Percentiles rank a stretch among this genome's conserved stretches.
These are phyloP conservation scores for Melitaea cinxia DNA, from an alignment of 1,140 invertebrate species.

Conservation along the genomic window DNA sequence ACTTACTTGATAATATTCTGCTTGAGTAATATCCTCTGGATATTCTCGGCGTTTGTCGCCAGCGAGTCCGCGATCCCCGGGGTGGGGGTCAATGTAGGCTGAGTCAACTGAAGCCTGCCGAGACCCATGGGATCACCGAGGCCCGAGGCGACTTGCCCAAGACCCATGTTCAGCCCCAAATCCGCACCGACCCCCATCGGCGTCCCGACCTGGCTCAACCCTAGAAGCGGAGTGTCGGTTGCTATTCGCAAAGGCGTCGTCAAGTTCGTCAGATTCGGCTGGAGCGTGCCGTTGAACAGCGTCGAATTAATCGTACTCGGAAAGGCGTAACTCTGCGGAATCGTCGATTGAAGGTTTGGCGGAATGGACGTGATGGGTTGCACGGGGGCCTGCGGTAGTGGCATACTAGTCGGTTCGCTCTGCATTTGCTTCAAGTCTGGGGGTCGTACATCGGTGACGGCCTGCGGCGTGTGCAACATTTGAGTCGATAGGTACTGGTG, in stretches of 20 bases:
- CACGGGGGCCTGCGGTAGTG: constrained; percentile 26
- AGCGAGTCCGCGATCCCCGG: constrained; percentile 51
- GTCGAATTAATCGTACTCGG: constrained; percentile 44
- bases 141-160: constrained; percentile 38
- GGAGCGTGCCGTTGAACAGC: constrained; percentile 48
- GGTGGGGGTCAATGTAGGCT: constrained; percentile 49
- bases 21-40: constrained; percentile 77
- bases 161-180: constrained; percentile 44
- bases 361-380: constrained; percentile 42
- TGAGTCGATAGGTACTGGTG: constrained; percentile 61
- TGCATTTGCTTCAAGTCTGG: constrained; percentile 31
- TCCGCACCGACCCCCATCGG: constrained; percentile 54
- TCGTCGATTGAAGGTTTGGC: constrained; percentile 37
- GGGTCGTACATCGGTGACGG: constrained; percentile 49
- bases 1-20: constrained; percentile 80
- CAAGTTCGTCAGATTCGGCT: constrained; percentile 56
- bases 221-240: constrained; percentile 61
- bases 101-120: constrained; percentile 41
- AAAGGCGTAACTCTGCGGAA: constrained; percentile 45
- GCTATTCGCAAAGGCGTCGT: constrained; percentile 70
- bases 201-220: constrained; percentile 66
- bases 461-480: constrained; percentile 44
- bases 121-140: constrained; percentile 44
- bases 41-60: constrained; percentile 73
- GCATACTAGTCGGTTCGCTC: constrained; percentile 23